Evolutionary conservation across 2,113 vertebrate genomes (phyloP).

Genomic region (Charina bottae): DNA sequence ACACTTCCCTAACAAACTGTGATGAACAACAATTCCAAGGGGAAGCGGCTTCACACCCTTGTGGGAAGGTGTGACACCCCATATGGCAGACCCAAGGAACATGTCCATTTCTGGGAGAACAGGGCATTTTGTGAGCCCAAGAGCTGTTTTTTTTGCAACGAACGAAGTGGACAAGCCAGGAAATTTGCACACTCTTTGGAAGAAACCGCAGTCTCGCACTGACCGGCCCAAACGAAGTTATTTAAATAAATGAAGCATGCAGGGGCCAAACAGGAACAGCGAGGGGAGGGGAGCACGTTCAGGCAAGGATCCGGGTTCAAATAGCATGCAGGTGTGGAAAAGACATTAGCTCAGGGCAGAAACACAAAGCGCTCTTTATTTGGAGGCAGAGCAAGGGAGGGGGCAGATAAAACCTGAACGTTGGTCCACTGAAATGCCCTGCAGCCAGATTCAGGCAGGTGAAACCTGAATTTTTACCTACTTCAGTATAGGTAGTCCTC

Average conservation of each 20-base stretch:
- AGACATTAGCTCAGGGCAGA: constrained; percentile 4
- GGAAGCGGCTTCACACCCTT: too few relatives aligned
- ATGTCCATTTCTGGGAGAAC: too few relatives aligned
- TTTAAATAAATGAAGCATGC: background rate
- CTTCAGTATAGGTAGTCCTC: too few relatives aligned
- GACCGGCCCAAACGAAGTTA: background rate
- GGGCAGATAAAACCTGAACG: background rate
- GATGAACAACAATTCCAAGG: too few relatives aligned
- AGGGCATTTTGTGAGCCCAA: too few relatives aligned
- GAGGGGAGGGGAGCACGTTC: background rate
- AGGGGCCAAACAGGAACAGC: background rate
- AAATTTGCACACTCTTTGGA: too few relatives aligned
- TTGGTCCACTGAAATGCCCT: constrained; percentile 27
- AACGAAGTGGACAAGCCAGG: too few relatives aligned
- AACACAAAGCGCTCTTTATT: constrained; percentile 17
- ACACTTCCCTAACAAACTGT: too few relatives aligned
- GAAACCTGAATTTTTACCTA: background rate
- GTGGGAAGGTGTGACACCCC: too few relatives aligned
- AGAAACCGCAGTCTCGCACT: too few relatives aligned
- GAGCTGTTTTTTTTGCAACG: too few relatives aligned
- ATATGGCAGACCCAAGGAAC: too few relatives aligned
- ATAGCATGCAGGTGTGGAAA: constrained; percentile 43
- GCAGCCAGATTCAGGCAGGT: background rate
- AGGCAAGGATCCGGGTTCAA: constrained; percentile 62
- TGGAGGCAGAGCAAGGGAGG: background rate